Base-by-base conservation (phyloP, 2,113 vertebrate genomes). In the Poeciliopsis turrubarensis region DNA sequence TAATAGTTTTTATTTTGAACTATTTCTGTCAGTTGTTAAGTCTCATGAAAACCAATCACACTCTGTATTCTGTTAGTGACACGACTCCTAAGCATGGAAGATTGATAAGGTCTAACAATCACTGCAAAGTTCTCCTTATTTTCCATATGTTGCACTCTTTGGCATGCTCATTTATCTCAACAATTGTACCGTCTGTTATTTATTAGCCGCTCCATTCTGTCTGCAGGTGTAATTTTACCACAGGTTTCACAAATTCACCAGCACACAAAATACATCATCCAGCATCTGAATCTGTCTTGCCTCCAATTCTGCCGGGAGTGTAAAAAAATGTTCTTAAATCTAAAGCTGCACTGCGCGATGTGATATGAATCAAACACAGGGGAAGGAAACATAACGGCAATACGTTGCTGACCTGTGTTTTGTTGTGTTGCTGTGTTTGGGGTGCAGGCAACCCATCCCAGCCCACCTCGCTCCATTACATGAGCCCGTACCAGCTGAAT, bases 401-500 rank as follows among this genome's bases (percentile, higher is more conserved):
- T 68, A 47, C 81, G 74, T 77, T 73, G 77, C 74, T 86, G 79
- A 85, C 74, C 68, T 80, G 78, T 80, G 60, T 82, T 72, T 69
- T 60, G 10, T 70, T 86, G 67, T 85, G 44, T 60, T 76, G 61
- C 39, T 77, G 60, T 80, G 70, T 72, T 81, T 44, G 78, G 73
- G 88, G 79, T 27, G 79, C 92, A 99, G 98, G 98, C 65, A 97
- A 98, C 88, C 97, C 98, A 19, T 96, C 96, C 54, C 97, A 99
- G 88, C 97, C 98, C 73, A 99, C 97, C 63, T 99, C 97, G 15
- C 94, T 99, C 62, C 98, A 99, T 77, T 99, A 99, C 89, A 97
- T 99, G 96, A 98, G 96, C 77, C 98, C 98, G 6, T 99, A 99
- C 86, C 98, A 99, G 79, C 92, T 98, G 79, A 98, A 98, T n/a